These are phyloP conservation scores for Dermochelys coriacea DNA, from an alignment of 2,797 vertebrate species.

Conservation along the genomic window DNA sequence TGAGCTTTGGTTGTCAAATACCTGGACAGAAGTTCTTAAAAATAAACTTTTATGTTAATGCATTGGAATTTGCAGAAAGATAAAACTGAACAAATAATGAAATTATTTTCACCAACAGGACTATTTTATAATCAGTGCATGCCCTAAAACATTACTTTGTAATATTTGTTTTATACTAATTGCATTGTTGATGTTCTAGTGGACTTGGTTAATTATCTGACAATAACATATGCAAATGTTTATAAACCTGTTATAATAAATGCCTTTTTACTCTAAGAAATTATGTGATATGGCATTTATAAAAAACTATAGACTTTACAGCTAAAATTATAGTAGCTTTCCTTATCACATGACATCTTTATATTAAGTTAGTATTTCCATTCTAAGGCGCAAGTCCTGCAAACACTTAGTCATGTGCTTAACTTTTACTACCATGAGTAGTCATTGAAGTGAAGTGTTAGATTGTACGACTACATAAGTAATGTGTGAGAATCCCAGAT, in stretches of 20 bases:
- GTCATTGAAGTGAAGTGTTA: not conserved
- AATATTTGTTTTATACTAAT: slow-evolving; percentile 80
- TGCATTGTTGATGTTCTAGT: slow-evolving; percentile 67
- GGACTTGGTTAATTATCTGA: slow-evolving; percentile 71
- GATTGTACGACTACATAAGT: not conserved
- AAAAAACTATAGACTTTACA: not conserved
- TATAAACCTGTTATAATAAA: slow-evolving; percentile 76
- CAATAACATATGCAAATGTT: slow-evolving; percentile 69
- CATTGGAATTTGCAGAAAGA: slow-evolving; percentile 31
- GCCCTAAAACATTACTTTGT: slow-evolving; percentile 74
- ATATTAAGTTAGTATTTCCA: not conserved
- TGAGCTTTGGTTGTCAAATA: not conserved
- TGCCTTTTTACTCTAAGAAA: slow-evolving; percentile 76
- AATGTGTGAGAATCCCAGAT: not conserved
- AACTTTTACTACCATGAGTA: slow-evolving; percentile 6
- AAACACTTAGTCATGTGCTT: not conserved
- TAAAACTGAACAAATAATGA: slow-evolving; percentile 23
- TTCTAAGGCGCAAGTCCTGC: fast-evolving
- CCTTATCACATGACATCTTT: not conserved
- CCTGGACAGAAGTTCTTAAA: not conserved
- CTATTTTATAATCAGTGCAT: slow-evolving; percentile 74
- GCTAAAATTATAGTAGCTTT: not conserved
- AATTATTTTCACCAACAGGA: slow-evolving; percentile 15
- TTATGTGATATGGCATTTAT: slow-evolving; percentile 60
- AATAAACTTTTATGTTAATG: slow-evolving; percentile 25